These are phyloP conservation scores for Sphecodes monilicornis DNA, from an alignment of 2,888 invertebrate genomes.

Conservation along the genomic window DNA sequence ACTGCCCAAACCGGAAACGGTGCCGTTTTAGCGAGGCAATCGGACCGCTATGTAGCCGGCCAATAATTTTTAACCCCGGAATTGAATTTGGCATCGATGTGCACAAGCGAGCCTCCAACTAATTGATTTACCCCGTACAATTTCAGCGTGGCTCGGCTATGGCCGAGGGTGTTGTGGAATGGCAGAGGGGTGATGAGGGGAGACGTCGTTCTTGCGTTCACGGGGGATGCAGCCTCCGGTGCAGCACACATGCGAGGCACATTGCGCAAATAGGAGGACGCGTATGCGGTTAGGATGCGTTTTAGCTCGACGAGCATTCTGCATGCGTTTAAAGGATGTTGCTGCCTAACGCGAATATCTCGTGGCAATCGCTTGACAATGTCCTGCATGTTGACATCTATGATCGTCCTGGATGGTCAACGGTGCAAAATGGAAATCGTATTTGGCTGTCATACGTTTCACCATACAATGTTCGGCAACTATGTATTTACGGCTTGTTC, in stretches of 20 bases:
- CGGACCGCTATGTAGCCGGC: neutral
- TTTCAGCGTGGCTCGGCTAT: conserved; percentile 13
- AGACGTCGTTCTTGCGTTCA: conserved; percentile 35
- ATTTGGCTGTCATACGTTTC: neutral
- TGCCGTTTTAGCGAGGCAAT: neutral
- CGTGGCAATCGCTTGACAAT: neutral
- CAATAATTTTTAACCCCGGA: conserved; percentile 33
- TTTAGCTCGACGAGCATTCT: conserved; percentile 22
- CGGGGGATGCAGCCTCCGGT: conserved; percentile 28
- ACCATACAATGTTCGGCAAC: too few relatives aligned
- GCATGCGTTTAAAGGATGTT: conserved; percentile 44
- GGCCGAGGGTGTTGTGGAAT: conserved; percentile 7
- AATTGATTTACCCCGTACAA: conserved; percentile 50
- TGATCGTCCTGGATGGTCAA: neutral
- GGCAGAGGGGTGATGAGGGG: conserved; percentile 10
- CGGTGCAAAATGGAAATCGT: neutral
- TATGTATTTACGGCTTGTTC: too few relatives aligned
- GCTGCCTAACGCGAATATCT: neutral
- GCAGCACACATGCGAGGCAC: conserved; percentile 63
- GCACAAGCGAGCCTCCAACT: conserved; percentile 5
- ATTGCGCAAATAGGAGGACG: conserved; percentile 56
- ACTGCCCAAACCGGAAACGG: neutral
- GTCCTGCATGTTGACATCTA: neutral
- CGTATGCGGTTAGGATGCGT: conserved; percentile 19
- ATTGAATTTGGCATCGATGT: neutral